Evolutionary conservation across 2,797 vertebrate species (phyloP).

Genomic region (Phoebastria nigripes): DNA sequence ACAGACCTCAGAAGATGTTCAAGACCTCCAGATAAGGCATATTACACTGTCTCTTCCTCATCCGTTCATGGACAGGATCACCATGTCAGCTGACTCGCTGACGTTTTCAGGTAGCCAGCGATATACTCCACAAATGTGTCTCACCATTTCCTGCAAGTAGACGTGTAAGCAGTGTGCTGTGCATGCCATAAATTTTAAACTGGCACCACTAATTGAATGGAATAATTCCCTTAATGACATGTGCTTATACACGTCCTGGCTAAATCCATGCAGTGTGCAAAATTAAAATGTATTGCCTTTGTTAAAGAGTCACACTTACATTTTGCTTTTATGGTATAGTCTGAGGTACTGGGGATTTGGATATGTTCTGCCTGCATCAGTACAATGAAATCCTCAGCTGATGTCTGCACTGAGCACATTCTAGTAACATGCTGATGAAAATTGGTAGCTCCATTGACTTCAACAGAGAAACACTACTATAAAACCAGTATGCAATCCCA

Average conservation of each 20-base stretch:
- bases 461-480: neutral
- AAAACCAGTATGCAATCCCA: neutral
- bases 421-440: neutral
- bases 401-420: neutral
- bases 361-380: neutral
- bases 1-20: neutral
- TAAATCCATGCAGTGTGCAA: neutral
- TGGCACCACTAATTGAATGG: neutral
- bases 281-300: neutral
- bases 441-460: neutral
- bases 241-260: neutral
- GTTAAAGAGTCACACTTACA: neutral
- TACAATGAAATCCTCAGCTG: neutral
- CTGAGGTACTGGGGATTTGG: neutral
- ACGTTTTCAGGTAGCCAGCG: neutral
- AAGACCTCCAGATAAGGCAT: neutral
- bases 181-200: neutral
- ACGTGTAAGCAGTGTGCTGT: rapidly evolving
- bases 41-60: neutral
- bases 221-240: neutral
- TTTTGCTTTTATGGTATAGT: neutral
- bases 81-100: too few relatives aligned
- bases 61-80: neutral
- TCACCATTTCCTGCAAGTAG: neutral
- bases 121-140: neutral